These are phyloP conservation scores for Drosophila buzzatii DNA, from an alignment of 2,888 invertebrate species.

Conservation along the genomic window DNA sequence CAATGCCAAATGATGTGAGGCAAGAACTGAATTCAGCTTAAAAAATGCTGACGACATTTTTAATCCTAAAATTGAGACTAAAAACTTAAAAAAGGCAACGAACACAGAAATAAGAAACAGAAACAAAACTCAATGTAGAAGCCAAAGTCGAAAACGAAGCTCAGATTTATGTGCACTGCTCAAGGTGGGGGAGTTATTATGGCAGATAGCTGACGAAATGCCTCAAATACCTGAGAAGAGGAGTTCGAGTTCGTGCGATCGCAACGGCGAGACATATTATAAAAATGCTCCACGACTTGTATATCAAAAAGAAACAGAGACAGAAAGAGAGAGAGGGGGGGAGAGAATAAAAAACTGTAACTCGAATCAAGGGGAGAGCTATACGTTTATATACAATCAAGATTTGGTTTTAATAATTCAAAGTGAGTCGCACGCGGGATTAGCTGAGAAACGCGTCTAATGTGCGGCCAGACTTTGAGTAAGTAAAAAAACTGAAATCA, in stretches of 20 bases:
- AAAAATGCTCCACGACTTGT: constrained; percentile 29
- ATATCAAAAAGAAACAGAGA: neutral
- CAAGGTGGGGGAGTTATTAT: constrained; percentile 54
- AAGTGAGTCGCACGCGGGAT: constrained; percentile 74
- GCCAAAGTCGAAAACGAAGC: constrained; percentile 15
- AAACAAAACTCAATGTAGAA: neutral
- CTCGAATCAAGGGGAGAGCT: constrained; percentile 32
- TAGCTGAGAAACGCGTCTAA: constrained; percentile 69
- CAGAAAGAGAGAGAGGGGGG: neutral
- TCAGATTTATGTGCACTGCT: constrained; percentile 48
- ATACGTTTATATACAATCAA: constrained; percentile 62
- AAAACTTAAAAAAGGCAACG: constrained; percentile 30
- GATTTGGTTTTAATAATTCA: constrained; percentile 80
- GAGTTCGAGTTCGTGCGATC: constrained; percentile 75
- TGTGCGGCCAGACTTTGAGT: constrained; percentile 52
- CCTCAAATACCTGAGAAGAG: constrained; percentile 56
- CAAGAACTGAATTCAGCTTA: constrained; percentile 64
- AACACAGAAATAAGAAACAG: neutral
- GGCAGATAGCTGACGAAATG: constrained; percentile 45
- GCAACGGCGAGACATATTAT: constrained; percentile 69
- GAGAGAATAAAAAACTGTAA: constrained; percentile 41
- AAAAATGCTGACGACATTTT: constrained; percentile 80
- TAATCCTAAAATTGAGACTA: constrained; percentile 80
- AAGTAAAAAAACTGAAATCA: constrained; percentile 70
- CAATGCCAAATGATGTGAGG: constrained; percentile 66